Base-by-base conservation (phyloP, 2,113 vertebrate genomes). In the Leucosticte australis region DNA sequence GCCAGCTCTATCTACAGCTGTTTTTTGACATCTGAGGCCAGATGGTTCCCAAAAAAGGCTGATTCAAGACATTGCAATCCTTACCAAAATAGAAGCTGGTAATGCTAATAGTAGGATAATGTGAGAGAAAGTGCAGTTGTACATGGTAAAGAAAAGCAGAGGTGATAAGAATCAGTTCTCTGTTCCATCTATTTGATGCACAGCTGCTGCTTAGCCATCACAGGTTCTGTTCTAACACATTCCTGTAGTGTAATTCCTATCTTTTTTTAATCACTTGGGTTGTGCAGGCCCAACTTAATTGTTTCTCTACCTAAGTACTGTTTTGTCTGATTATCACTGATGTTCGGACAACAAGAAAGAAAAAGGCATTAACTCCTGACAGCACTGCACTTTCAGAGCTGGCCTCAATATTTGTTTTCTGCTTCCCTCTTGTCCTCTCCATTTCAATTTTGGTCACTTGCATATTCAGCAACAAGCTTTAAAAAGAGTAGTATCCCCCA, bases 11-110 rank as follows among this genome's bases (percentile, higher is more conserved):
- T 82, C 87, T 83, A 95, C 95, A 97, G 92, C 94, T 96, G 92
- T 67, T 95, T 91, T 95, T 93, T 96, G 94, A 96, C 80, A 92
- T 83, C 56, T 81, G 44, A 55, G 68, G 69, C 94, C 94, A 94
- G 95, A 97, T 92, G 96, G 95, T 47, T 95, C 77, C 94, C 63
- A 75, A 91, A 95, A 94, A 83, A 88, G 80, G 60, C 62, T 76
- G 94, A 76, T 73, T 57, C 18, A 59, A 71, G 50, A 68, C 83
- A 80, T 4, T 49, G 77, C 57, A 27, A 92, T 64, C 62, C 70
- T 47, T 14, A 91, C 74, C 14, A 13, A 90, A 91, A 95, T 83
- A 88, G 84, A 82, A 53, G 80, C 17, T 3, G 4, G 65, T 42
- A 42, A 70, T 28, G 62, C 56, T 83, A 46, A 86, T 13, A 64